These are phyloP conservation scores for Octodon degus DNA, from an alignment of 2,113 vertebrate species.

Conservation along the genomic window DNA sequence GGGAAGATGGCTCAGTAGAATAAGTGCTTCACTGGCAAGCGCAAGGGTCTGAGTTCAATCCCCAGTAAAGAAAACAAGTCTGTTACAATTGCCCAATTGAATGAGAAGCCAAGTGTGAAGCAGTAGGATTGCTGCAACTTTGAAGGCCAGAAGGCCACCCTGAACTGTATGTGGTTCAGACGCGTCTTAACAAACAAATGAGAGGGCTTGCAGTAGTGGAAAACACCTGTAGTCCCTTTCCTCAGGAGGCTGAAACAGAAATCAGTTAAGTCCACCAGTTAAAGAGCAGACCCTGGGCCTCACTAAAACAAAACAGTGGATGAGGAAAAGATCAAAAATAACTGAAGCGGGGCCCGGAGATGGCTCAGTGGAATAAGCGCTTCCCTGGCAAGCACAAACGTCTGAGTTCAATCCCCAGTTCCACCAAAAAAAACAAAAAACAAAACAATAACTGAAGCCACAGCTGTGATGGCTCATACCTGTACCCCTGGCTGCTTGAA, in stretches of 20 bases:
- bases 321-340: neutral
- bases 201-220: neutral
- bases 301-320: neutral
- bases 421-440: no score
- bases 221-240: neutral
- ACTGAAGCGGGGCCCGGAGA: neutral
- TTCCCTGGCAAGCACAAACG: no score
- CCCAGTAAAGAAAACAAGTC: neutral
- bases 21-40: no score
- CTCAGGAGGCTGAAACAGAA: neutral
- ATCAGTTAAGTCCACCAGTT: neutral
- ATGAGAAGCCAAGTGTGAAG: neutral
- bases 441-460: neutral
- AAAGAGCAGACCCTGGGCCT: neutral
- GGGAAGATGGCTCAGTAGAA: no score
- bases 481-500: neutral
- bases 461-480: neutral
- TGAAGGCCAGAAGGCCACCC: neutral
- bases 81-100: neutral
- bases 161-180: neutral
- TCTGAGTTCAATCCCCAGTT: no score
- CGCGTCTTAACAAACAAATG: neutral
- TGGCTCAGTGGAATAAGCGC: no score
- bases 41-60: no score
- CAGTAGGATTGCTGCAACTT: neutral